Conservation (phyloP, 2,797 vertebrate genomes). For the Cirrhinus molitorella region DNA sequence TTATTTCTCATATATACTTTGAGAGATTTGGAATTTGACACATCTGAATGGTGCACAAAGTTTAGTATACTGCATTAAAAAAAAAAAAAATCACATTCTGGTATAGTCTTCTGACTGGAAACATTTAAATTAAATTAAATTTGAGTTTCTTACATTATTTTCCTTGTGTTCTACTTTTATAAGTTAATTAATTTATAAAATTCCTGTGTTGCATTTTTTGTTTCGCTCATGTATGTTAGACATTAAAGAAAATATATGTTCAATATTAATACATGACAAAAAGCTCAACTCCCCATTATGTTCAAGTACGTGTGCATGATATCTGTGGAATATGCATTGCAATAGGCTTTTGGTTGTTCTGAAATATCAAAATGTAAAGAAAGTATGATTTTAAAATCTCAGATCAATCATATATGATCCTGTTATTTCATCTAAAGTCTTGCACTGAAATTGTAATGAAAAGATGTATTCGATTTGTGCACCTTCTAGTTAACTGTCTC, state of each 20-base stretch:
- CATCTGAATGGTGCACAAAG: not conserved
- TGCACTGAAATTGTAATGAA: not conserved
- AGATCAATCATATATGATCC: not conserved
- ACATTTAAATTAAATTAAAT: not conserved
- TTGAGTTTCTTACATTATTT: not conserved
- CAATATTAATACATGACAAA: not conserved
- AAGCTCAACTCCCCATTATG: not conserved
- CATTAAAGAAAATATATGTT: not conserved
- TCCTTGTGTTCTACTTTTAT: not conserved
- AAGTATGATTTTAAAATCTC: not conserved
- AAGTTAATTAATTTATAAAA: slow-evolving; percentile 15
- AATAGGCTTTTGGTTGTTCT: not conserved
- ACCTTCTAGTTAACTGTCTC: no score
- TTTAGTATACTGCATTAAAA: not conserved
- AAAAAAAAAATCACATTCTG: not conserved
- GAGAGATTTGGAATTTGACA: slow-evolving; percentile 66
- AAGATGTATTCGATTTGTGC: not conserved
- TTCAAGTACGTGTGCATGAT: not conserved
- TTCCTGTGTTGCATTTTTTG: not conserved
- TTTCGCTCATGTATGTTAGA: not conserved
- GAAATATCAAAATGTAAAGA: not conserved
- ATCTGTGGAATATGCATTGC: not conserved
- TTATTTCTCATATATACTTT: slow-evolving; percentile 79
- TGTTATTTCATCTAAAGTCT: not conserved
- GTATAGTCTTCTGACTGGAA: not conserved